A percentile compares a stretch with the other conserved stretches of the same genome.
Evolutionary conservation across 1,140 invertebrate genomes (phyloP).

Genomic region (Leptinotarsa undecemlineata): DNA sequence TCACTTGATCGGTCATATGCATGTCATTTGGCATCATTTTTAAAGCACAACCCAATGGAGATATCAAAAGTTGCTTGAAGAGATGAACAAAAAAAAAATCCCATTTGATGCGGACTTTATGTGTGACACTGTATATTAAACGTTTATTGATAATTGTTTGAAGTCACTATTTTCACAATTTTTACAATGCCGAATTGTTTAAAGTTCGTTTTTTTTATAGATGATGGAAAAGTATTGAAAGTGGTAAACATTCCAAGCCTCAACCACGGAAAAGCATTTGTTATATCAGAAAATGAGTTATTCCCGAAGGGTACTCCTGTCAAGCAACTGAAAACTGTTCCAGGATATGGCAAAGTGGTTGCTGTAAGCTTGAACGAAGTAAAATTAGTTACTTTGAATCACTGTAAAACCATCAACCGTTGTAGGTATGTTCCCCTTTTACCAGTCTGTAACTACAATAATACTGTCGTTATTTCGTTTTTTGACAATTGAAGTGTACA

Average conservation of each 20-base stretch:
- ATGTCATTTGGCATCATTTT: too few species aligned
- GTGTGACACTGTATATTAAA: too few species aligned
- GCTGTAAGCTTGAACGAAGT: slow-evolving; percentile 88
- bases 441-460: neutral
- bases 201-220: slow-evolving; percentile 56
- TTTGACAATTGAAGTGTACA: too few species aligned
- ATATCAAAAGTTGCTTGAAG: too few species aligned
- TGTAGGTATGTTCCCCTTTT: slow-evolving; percentile 64
- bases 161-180: too few species aligned
- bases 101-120: too few species aligned
- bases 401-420: slow-evolving; percentile 72
- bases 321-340: slow-evolving; percentile 71
- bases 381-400: slow-evolving; percentile 81
- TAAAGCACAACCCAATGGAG: too few species aligned
- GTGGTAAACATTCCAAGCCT: slow-evolving; percentile 79
- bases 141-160: too few species aligned
- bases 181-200: neutral
- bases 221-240: slow-evolving; percentile 91
- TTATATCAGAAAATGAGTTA: slow-evolving; percentile 86
- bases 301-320: slow-evolving; percentile 70
- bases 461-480: too few species aligned
- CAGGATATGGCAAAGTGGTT: slow-evolving; percentile 77
- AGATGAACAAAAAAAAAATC: too few species aligned
- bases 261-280: slow-evolving; percentile 67
- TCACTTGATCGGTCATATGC: too few species aligned